These are phyloP conservation scores for Burhinus bistriatus DNA, from an alignment of 2,113 vertebrate genomes.

Conservation along the genomic window DNA sequence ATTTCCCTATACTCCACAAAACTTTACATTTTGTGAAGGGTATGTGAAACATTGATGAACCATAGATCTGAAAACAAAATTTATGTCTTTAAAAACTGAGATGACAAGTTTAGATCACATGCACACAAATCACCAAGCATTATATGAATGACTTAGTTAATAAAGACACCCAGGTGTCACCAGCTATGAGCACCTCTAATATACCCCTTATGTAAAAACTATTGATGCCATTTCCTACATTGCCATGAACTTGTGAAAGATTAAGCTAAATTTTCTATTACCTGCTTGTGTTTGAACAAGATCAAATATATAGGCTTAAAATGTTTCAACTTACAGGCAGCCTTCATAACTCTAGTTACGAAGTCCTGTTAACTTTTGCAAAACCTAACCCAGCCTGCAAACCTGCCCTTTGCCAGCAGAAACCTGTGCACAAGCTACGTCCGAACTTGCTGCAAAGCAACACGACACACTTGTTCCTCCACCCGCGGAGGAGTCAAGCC, in stretches of 20 bases:
- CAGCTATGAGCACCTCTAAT: background rate
- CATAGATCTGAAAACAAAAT: background rate
- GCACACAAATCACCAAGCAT: too few relatives aligned
- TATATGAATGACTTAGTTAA: background rate
- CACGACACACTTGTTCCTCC: fast-evolving
- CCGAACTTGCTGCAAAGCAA: fast-evolving
- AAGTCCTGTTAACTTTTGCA: fast-evolving
- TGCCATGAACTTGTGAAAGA: background rate
- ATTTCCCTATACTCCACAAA: background rate
- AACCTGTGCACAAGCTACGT: fast-evolving
- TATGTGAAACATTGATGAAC: background rate
- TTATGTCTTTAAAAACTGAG: background rate
- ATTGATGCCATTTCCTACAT: fast-evolving
- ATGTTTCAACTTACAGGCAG: background rate
- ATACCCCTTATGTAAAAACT: background rate
- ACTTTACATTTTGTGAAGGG: background rate
- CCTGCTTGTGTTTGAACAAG: background rate
- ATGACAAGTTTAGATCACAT: background rate
- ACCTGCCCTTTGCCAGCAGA: background rate
- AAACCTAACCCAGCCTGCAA: background rate
- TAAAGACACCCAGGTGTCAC: background rate
- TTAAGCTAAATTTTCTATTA: background rate
- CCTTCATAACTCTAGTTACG: fast-evolving
- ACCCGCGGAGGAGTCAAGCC: background rate
- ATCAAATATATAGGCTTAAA: fast-evolving